Percentiles rank a stretch among this genome's conserved stretches.
Evolutionary conservation across 92 coral and sea anemone species (phyloP).

Genomic region (Zoanthus solanderi): DNA sequence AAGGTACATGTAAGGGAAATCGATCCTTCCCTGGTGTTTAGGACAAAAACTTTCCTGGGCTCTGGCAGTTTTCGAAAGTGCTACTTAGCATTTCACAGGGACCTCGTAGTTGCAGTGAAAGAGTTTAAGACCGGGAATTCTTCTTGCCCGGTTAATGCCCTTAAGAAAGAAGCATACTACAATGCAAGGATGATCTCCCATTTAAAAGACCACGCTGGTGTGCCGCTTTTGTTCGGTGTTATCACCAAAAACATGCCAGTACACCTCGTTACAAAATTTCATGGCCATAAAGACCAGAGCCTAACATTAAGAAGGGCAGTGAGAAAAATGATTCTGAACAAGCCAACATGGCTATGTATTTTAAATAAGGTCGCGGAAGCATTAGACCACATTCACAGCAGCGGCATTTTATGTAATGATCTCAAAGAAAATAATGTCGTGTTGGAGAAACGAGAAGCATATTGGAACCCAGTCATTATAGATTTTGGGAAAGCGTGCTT

Average conservation of each 20-base stretch:
- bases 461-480: slow-evolving; percentile 2
- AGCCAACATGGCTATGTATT: slow-evolving; percentile 24
- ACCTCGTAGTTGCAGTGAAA: not conserved
- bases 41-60: not conserved
- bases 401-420: not conserved
- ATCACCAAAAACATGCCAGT: slow-evolving; percentile 27
- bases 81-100: not conserved
- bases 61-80: not conserved
- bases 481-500: slow-evolving; percentile 9
- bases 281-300: slow-evolving; percentile 36
- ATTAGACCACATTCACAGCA: not conserved
- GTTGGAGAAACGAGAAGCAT: not conserved
- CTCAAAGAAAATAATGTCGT: slow-evolving; percentile 5
- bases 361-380: not conserved
- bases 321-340: not conserved
- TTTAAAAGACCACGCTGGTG: slow-evolving; percentile 30
- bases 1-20: not conserved
- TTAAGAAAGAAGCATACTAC: slow-evolving; percentile 26
- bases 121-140: not conserved
- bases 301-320: slow-evolving; percentile 20
- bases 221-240: slow-evolving; percentile 32
- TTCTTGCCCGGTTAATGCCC: not conserved
- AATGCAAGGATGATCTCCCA: slow-evolving; percentile 36
- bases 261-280: slow-evolving; percentile 34
- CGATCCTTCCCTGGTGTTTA: not conserved